These are phyloP conservation scores for Scaptodrosophila latifasciaeformis DNA, from an alignment of 2,888 invertebrate species.

Conservation along the genomic window DNA sequence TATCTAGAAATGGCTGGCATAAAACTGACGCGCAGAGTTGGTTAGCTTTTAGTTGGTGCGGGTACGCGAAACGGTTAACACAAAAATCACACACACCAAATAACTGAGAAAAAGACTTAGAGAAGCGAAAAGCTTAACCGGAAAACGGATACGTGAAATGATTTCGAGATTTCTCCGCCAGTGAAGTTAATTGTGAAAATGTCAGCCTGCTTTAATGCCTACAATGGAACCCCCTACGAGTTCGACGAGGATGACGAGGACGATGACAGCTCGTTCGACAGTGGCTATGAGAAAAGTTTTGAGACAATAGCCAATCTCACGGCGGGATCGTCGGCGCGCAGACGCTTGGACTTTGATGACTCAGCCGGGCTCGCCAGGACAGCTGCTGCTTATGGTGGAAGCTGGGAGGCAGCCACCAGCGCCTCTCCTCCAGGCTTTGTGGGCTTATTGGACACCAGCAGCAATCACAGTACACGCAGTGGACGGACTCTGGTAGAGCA, in stretches of 20 bases:
- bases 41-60: constrained; percentile 71
- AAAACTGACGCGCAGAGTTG: constrained; percentile 70
- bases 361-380: background rate
- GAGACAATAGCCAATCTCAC: constrained; percentile 75
- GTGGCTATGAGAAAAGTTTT: constrained; percentile 85
- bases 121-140: constrained; percentile 5
- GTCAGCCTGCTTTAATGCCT: constrained; percentile 71
- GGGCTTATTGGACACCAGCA: constrained; percentile 64
- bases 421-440: constrained; percentile 55
- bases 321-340: constrained; percentile 52
- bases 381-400: constrained; percentile 27
- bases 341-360: constrained; percentile 72
- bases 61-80: constrained; percentile 70
- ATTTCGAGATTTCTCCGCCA: constrained; percentile 9
- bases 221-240: constrained; percentile 58
- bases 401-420: constrained; percentile 47
- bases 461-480: constrained; percentile 70
- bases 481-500: constrained; percentile 67
- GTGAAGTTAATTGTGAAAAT: constrained; percentile 40
- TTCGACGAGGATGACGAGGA: constrained; percentile 76
- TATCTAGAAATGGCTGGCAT: constrained; percentile 63
- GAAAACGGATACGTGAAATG: constrained; percentile 36
- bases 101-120: too few species aligned
- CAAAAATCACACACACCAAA: constrained; percentile 1
- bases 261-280: constrained; percentile 82